These are phyloP conservation scores for Drosophila formosana DNA, from an alignment of 2,888 invertebrate species.

Conservation along the genomic window DNA sequence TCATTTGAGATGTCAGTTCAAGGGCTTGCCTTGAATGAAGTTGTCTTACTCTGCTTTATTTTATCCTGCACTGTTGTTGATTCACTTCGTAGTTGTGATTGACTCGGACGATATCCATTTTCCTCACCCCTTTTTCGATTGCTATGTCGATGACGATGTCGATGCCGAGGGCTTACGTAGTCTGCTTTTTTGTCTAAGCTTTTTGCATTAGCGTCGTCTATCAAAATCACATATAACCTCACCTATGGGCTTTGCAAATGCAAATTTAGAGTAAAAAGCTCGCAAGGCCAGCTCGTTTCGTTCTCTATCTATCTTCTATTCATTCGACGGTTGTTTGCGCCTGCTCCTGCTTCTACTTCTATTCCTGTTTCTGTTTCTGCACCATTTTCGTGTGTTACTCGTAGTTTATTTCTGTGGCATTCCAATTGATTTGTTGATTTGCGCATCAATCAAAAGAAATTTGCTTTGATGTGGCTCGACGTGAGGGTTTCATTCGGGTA, in stretches of 20 bases:
- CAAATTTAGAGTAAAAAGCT: slow-evolving; percentile 65
- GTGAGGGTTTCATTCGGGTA: slow-evolving; percentile 23
- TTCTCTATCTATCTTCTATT: slow-evolving; percentile 1
- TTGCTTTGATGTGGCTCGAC: slow-evolving; percentile 43
- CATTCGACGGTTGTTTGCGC: slow-evolving; percentile 8
- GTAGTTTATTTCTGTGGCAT: slow-evolving; percentile 56
- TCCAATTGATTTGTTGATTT: slow-evolving; percentile 77
- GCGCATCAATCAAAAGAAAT: slow-evolving; percentile 69
- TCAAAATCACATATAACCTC: slow-evolving; percentile 49
- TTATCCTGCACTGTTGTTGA: neutral
- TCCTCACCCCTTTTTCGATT: slow-evolving; percentile 8
- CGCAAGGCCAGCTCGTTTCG: slow-evolving; percentile 18
- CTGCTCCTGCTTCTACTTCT: neutral
- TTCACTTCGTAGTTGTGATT: slow-evolving; percentile 23
- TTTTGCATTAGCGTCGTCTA: slow-evolving; percentile 31
- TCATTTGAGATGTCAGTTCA: slow-evolving; percentile 37
- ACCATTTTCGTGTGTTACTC: slow-evolving; percentile 24
- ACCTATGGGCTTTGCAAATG: slow-evolving; percentile 57
- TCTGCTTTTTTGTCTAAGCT: slow-evolving; percentile 18
- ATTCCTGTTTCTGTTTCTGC: slow-evolving; percentile 1
- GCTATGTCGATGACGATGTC: neutral
- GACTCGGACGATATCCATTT: slow-evolving; percentile 43
- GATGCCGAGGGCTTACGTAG: slow-evolving; percentile 26
- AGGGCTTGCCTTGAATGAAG: slow-evolving; percentile 19
- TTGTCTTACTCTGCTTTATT: neutral